These are phyloP conservation scores for Daktulosphaira vitifoliae DNA, from an alignment of 1,140 invertebrate species.

Conservation along the genomic window DNA sequence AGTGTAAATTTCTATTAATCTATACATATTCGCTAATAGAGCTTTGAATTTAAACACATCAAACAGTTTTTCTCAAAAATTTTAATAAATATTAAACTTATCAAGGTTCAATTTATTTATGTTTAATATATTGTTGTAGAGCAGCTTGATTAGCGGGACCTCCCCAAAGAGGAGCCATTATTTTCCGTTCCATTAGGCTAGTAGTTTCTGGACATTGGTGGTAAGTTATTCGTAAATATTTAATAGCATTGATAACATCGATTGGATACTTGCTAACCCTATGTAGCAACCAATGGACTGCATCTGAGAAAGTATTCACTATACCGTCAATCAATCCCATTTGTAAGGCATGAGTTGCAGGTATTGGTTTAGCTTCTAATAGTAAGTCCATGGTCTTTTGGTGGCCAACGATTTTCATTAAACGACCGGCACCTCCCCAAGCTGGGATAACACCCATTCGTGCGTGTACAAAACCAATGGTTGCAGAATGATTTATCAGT, in stretches of 20 bases:
- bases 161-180: conserved; percentile 48
- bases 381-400: conserved; percentile 46
- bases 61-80: too few relatives aligned
- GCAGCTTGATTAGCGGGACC: conserved; percentile 44
- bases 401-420: conserved; percentile 46
- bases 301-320: conserved; percentile 38
- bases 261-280: conserved; percentile 39
- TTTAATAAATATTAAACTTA: too few relatives aligned
- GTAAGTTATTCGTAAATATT: conserved; percentile 39
- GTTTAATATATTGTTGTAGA: conserved; percentile 42
- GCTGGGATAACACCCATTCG: conserved; percentile 52
- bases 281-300: conserved; percentile 42
- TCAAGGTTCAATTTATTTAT: too few relatives aligned
- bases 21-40: too few relatives aligned
- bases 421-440: conserved; percentile 49
- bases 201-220: conserved; percentile 18
- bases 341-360: conserved; percentile 42
- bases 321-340: conserved; percentile 44
- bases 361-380: conserved; percentile 43
- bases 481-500: conserved; percentile 42
- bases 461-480: conserved; percentile 51
- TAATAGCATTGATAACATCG: conserved; percentile 44
- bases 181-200: conserved; percentile 41
- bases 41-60: too few relatives aligned
- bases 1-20: too few relatives aligned